Percentiles rank a stretch among this genome's conserved stretches.
Evolutionary conservation across 1,140 invertebrate genomes (phyloP).

Genomic region (Lordiphosa clarofinis): DNA sequence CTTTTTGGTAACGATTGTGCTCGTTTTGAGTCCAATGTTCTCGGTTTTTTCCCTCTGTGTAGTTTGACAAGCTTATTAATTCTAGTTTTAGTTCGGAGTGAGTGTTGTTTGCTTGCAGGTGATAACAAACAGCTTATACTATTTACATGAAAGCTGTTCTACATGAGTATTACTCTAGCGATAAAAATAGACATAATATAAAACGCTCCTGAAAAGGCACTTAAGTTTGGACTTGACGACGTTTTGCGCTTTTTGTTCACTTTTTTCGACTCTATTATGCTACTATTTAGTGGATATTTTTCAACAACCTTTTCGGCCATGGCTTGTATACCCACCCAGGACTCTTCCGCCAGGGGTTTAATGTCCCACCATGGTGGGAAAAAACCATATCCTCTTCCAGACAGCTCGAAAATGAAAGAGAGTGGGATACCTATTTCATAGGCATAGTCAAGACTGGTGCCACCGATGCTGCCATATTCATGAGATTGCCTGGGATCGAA

Average conservation of each 20-base stretch:
- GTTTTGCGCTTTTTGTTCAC: not conserved
- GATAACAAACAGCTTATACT: not conserved
- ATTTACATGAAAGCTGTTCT: too few species aligned
- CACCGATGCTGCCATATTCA: conserved; percentile 22
- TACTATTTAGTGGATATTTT: conserved; percentile 18
- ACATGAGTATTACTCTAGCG: not conserved
- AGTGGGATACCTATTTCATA: conserved; percentile 31
- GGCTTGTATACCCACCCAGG: conserved; percentile 39
- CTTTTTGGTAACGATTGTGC: too few species aligned
- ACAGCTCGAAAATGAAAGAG: conserved; percentile 33
- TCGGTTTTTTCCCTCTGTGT: too few species aligned
- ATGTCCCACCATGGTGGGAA: conserved; percentile 22
- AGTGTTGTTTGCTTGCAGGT: too few species aligned
- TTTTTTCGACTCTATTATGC: too few species aligned
- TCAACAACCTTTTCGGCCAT: conserved; percentile 36
- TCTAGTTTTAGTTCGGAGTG: too few species aligned
- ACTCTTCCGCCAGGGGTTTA: conserved; percentile 14
- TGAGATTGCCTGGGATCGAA: too few species aligned
- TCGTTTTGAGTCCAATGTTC: too few species aligned
- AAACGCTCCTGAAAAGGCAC: not conserved
- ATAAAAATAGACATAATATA: not conserved
- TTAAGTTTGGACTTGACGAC: not conserved
- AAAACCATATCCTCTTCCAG: conserved; percentile 22
- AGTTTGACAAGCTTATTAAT: too few species aligned
- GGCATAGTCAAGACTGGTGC: conserved; percentile 50